A percentile compares a stretch with the other conserved stretches of the same genome.
Evolutionary conservation across 2,797 vertebrate genomes (phyloP).

Genomic region (Pipistrellus kuhlii): DNA sequence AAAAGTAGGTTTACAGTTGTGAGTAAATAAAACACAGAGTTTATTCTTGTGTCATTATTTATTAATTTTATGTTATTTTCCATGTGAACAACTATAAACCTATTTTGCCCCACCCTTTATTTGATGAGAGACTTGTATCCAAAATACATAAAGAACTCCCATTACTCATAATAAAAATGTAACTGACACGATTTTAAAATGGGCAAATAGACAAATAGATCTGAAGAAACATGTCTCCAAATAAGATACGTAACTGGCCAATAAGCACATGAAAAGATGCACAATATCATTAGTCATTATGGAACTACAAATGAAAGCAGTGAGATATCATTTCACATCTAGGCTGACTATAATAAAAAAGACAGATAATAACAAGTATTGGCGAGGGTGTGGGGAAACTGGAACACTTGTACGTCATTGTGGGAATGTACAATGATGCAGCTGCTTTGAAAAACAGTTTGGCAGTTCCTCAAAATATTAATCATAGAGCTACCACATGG

Average conservation of each 20-base stretch:
- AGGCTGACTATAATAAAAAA: not conserved
- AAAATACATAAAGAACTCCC: not conserved
- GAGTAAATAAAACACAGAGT: not conserved
- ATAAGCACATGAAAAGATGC: not conserved
- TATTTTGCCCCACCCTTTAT: not conserved
- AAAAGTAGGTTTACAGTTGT: not conserved
- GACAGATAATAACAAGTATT: not conserved
- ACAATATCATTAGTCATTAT: not conserved
- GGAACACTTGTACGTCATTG: not conserved
- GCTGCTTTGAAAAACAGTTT: not conserved
- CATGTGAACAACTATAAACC: not conserved
- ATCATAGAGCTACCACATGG: not conserved
- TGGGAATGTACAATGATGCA: not conserved
- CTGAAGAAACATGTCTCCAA: not conserved
- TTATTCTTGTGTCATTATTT: not conserved
- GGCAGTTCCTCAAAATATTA: not conserved
- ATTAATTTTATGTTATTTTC: not conserved
- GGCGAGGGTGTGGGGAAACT: not conserved
- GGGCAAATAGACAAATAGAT: not conserved
- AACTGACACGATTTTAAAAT: constrained; percentile 21
- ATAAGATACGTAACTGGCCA: not conserved
- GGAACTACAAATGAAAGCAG: not conserved
- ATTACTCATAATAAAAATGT: constrained; percentile 17
- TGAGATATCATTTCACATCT: not conserved
- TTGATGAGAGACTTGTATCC: not conserved